Conservation (phyloP, 2,113 vertebrate genomes). For the Orthonyx spaldingii region DNA sequence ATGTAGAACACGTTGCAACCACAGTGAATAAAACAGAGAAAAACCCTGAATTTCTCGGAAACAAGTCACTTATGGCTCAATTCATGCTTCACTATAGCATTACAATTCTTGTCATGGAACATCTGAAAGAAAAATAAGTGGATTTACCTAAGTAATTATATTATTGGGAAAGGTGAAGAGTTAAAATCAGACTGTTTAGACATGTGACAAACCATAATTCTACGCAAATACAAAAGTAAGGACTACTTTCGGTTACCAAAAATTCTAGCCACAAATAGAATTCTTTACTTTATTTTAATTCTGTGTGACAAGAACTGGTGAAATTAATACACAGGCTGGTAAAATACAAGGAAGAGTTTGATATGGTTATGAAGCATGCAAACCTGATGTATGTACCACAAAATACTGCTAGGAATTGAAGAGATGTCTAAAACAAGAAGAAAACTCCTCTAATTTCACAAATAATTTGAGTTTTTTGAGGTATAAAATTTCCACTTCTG, state of each 20-base stretch:
- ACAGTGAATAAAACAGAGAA: constrained; percentile 4
- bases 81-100: neutral
- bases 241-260: neutral
- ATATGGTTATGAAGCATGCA: neutral
- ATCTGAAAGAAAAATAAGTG: neutral
- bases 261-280: neutral
- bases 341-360: neutral
- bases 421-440: neutral
- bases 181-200: neutral
- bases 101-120: neutral
- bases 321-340: neutral
- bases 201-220: neutral
- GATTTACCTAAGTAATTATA: neutral
- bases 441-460: neutral
- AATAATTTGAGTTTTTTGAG: neutral
- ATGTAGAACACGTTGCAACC: constrained; percentile 22
- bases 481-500: neutral
- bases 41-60: neutral
- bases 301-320: neutral
- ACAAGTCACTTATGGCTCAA: neutral
- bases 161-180: neutral
- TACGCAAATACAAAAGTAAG: neutral
- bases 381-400: neutral
- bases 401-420: neutral
- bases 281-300: neutral